Evolutionary conservation across 2,888 invertebrate species (phyloP), one percentile per base, ranked within the genome.

Genomic region (Dendrolimus pini): DNA sequence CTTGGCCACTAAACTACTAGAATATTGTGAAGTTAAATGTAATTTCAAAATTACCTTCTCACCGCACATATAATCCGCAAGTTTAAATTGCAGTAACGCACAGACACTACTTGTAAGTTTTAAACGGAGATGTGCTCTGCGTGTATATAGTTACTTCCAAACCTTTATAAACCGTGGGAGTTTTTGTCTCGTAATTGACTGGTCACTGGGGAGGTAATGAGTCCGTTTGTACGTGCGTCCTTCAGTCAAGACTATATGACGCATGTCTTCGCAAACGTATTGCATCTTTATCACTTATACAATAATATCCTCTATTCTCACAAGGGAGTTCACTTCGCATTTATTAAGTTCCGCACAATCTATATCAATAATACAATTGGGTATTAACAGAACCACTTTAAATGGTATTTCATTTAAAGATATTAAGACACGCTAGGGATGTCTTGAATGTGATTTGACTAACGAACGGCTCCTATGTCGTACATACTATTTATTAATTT

Each of bases 111-210:
- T 73, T 68, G 67, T 71, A 71, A 69, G 74, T 71, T 68, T 72
- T 72, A 74, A 74, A 74, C 70, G 78, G 80, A 82, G 89, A 87
- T 86, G 87, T 83, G 83, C 84, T 88, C 85, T 89, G 88, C 74
- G 83, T 78, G 75, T 70, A 75, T 75, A 71, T 76, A 77, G 78
- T 75, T 78, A 76, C 80, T 76, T 71, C 65, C 80, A 74, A 74
- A 82, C 85, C 83, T 88, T 89, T 90, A 88, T 89, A 90, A 85
- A 81, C 87, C 87, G 89, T 89, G 89, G 82, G 89, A 89, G 80
- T 86, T 89, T 88, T 89, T 87, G 86, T 85, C 80, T 83, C 81
- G 72, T 82, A 83, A 86, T 82, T 84, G 82, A 87, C 88, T 88
- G 81, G 85, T 82, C 82, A 81, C 83, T 75, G 74, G 80, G 81